Percentiles rank a stretch among this genome's conserved stretches.
phyloP scores from a whole-genome alignment of 2,888 invertebrate species.

The Lasioglossum morio region DNA sequence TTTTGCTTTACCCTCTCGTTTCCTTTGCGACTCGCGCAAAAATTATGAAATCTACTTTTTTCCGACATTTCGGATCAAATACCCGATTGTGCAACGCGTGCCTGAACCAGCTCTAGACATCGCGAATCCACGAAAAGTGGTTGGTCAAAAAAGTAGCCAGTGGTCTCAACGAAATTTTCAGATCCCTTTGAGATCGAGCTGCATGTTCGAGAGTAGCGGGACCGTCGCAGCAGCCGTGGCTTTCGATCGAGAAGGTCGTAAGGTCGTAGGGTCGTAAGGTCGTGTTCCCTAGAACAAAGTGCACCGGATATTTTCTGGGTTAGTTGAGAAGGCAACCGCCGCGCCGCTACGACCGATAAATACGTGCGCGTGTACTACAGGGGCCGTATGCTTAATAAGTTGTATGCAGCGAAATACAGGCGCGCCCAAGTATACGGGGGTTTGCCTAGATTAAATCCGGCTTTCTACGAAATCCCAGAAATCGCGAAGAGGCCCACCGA shows the following conservation, averaged over 20 bases:
- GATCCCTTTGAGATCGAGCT: background rate
- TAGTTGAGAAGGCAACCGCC: constrained; percentile 54
- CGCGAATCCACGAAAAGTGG: background rate
- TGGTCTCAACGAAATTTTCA: background rate
- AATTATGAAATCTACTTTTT: too few relatives aligned
- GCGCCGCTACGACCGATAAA: constrained; percentile 58
- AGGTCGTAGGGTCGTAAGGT: constrained; percentile 4
- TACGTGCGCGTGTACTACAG: constrained; percentile 35
- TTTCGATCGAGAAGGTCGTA: background rate
- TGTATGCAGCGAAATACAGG: background rate
- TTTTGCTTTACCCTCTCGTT: too few relatives aligned
- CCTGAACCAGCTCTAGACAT: background rate
- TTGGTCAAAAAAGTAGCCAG: background rate
- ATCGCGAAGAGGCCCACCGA: constrained; percentile 54
- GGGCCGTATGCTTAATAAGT: background rate
- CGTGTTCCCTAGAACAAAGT: constrained; percentile 48
- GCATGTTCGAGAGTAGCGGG: too few relatives aligned
- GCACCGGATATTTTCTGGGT: constrained; percentile 58
- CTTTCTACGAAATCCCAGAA: constrained; percentile 58
- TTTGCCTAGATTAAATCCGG: constrained; percentile 60
- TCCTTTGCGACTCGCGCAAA: too few relatives aligned
- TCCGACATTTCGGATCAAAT: too few relatives aligned
- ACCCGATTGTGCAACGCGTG: too few relatives aligned
- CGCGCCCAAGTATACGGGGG: background rate
- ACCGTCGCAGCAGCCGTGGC: background rate